These are phyloP conservation scores for Diacarnus erythraeanus DNA, from an alignment of 37 sponge, comb jelly and placozoan species.

Conservation along the genomic window DNA sequence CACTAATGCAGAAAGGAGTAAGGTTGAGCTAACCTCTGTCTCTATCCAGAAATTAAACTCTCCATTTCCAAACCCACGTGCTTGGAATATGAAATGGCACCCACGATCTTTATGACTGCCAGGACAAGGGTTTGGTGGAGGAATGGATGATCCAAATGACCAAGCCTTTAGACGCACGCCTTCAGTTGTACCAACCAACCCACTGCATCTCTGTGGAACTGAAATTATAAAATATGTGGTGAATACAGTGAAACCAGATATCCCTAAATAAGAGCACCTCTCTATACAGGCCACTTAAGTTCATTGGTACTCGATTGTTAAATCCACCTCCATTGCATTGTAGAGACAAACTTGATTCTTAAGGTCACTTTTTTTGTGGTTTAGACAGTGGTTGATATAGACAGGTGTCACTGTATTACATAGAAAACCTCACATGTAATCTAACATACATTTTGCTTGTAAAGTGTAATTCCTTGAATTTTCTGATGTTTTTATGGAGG, in stretches of 20 bases:
- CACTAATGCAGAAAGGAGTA: too few species aligned
- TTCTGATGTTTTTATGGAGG: not conserved
- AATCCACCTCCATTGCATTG: too few species aligned
- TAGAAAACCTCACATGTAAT: too few species aligned
- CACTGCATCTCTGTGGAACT: constrained; percentile 42
- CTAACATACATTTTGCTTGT: constrained; percentile 38
- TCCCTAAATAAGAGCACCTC: too few species aligned
- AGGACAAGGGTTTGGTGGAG: constrained; percentile 20
- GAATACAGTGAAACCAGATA: too few species aligned
- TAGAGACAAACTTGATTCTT: not conserved
- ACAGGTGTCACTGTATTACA: too few species aligned
- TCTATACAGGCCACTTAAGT: too few species aligned
- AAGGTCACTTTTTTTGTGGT: not conserved
- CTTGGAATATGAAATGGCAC: constrained; percentile 47
- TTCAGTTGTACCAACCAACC: constrained; percentile 11
- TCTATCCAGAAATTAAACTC: constrained; percentile 53
- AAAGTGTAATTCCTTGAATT: constrained; percentile 40
- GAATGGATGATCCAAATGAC: constrained; percentile 53
- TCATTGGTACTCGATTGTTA: too few species aligned
- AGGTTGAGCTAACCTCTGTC: constrained; percentile 24
- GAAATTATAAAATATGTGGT: not conserved
- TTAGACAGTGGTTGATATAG: not conserved
- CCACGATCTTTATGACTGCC: constrained; percentile 4
- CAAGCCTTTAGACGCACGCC: constrained; percentile 27
- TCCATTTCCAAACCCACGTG: constrained; percentile 51